Conservation (phyloP, 2,888 invertebrate species). For the Phanerotoma sp. region DNA sequence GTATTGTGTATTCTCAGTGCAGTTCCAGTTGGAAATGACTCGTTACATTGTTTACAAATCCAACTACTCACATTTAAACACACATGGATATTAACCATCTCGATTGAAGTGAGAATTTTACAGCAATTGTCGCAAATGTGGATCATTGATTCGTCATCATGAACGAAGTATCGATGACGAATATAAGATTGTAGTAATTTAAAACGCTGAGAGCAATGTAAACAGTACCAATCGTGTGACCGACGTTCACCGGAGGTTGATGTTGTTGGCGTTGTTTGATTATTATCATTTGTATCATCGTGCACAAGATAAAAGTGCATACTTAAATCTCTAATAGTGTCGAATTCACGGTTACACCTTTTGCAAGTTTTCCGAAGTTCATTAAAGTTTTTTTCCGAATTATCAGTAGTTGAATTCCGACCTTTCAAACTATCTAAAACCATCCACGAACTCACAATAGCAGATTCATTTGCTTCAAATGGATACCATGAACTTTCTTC, state of each 20-base stretch:
- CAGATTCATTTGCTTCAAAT: background rate
- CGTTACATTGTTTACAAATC: conserved; percentile 33
- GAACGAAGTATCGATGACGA: conserved; percentile 35
- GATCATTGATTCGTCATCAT: conserved; percentile 37
- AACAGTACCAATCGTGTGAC: conserved; percentile 31
- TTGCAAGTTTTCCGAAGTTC: conserved; percentile 7
- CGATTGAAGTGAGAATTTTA: conserved; percentile 36
- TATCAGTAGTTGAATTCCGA: background rate
- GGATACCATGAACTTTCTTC: background rate
- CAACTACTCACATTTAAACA: conserved; percentile 34
- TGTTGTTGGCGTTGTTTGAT: background rate
- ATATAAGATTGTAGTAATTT: conserved; percentile 31
- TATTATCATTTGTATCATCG: conserved; percentile 19
- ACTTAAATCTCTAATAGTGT: conserved; percentile 15
- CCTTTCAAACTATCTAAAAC: background rate
- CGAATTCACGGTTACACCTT: background rate
- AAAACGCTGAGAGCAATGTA: conserved; percentile 33
- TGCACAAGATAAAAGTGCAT: conserved; percentile 30
- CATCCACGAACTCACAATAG: too few relatives aligned
- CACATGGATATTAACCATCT: conserved; percentile 38
- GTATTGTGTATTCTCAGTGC: conserved; percentile 34
- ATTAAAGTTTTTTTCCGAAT: background rate
- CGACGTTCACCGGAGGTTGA: background rate
- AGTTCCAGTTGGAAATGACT: conserved; percentile 31
- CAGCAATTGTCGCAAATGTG: conserved; percentile 41